These are phyloP conservation scores for Pyrrhia umbra DNA, from an alignment of 2,888 invertebrate genomes.

Conservation along the genomic window DNA sequence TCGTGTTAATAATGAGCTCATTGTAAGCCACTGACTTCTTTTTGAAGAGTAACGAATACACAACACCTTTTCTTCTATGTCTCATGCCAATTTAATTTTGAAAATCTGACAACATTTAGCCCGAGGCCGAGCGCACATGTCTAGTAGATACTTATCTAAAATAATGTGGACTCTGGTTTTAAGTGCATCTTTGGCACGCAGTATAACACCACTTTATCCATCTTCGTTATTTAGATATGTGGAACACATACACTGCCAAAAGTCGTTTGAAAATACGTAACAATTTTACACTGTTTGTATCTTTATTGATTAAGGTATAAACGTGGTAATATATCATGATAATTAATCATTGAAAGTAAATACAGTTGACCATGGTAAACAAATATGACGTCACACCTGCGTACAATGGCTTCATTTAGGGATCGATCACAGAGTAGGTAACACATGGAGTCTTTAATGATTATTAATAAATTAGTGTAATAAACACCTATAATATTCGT, in stretches of 20 bases:
- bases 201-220: conserved; percentile 4
- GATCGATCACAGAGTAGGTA: conserved; percentile 11
- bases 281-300: background rate
- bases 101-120: no score
- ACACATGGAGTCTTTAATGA: conserved; percentile 5
- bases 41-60: no score
- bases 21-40: background rate
- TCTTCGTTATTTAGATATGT: conserved; percentile 5
- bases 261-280: conserved; percentile 5
- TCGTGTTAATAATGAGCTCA: background rate
- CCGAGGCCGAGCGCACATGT: no score
- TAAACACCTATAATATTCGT: no score
- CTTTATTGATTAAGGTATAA: conserved; percentile 4
- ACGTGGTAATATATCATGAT: background rate
- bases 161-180: conserved; percentile 3
- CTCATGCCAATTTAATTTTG: no score
- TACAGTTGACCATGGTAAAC: conserved; percentile 23
- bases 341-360: conserved; percentile 19
- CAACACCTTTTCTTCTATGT: no score
- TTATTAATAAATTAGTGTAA: background rate
- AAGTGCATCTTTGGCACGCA: conserved; percentile 38
- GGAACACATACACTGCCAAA: conserved; percentile 8
- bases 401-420: conserved; percentile 16
- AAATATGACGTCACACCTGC: conserved; percentile 25
- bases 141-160: conserved; percentile 7